Evolutionary conservation across 92 coral and sea anemone genomes (phyloP), one percentile per base, ranked within the genome.

Genomic region (Palythoa caribaeorum): DNA sequence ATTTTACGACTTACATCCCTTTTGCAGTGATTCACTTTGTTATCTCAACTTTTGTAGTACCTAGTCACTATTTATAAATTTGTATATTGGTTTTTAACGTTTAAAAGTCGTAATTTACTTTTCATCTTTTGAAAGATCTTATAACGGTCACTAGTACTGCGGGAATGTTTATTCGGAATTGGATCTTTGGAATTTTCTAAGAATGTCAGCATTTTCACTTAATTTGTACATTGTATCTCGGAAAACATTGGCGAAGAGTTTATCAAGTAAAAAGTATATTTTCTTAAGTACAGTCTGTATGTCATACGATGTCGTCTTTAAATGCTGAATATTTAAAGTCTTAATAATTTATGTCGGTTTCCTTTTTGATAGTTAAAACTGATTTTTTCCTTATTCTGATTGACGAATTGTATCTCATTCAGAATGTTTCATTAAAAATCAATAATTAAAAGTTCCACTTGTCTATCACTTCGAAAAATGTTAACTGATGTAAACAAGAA

Each of bases 271-370:
- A 28, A 76, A 51, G 53, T 28, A 48, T n/a, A 48, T n/a, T 38
- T 72, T 72, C 38, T 16, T 5, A 16, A 63, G 70, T 19, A 17
- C 20, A 59, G 1, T 13, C 28, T 28, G 28, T 28, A 28, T 28
- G 28, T 28, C 0, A 28, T 28, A 28, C 28, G 28, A 28, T 28
- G 28, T 1, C 8, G 16, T 59, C n/a, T 14, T 59, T 16, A 63
- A 63, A 63, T n/a, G 70, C 5, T n/a, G 47, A 52, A 37, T 21
- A 35, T n/a, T 53, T 77, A 77, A 70, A 77, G 3, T 15, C 40
- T 77, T 54, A 77, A 77, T 77, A 53, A 77, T 77, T 53, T 54
- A 54, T 53, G n/a, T 35, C 28, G 66, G 69, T 35, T 35, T 12
- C 50, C 63, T 77, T 50, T 28, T 47, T 1, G 10, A 37, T 35